Evolutionary conservation across 2,797 vertebrate species (phyloP), one percentile per base, ranked within the genome.

Genomic region (Hyperoplus immaculatus): DNA sequence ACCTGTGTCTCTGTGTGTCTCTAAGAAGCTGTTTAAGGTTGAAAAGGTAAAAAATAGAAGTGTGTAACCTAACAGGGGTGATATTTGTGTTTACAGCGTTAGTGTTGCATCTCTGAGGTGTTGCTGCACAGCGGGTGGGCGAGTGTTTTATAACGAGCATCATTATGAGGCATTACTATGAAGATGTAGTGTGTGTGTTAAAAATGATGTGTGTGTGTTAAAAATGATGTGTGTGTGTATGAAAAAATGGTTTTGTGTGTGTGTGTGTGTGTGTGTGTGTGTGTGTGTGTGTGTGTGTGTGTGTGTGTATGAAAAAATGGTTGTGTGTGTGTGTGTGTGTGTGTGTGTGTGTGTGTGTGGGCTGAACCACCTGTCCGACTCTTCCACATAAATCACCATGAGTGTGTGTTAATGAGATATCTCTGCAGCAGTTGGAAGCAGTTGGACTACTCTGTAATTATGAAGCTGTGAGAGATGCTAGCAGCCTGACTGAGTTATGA

Each of bases 11-110:
- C 13, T 49, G 53, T 11, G 18, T 10, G 67, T 58, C 56, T 58
- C 63, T 60, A 45, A 36, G 0, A 55, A 49, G 51, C 63, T 69
- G 82, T 72, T 60, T 49, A 5, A 29, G 58, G 12, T 69, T 38
- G 61, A 58, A 65, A 61, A 70, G 72, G 8, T 57, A 12, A 50
- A 16, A 53, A 60, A 38, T 69, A 76, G 75, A 61, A 15, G 1
- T 12, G 18, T 6, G 18, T 43, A 72, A 79, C 2, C 18, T 11
- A 82, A 86, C 83, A 58, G 11, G 38, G 63, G 21, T 80, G 75
- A 81, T 83, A 70, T 87, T 74, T 59, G 21, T 68, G 63, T 88
- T 75, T 82, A 68, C 72, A 69, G 81, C 38, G 46, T 43, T 61
- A 82, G 58, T 7, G 78, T 72, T 80, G 78, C 67, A 72, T 73